Conservation (phyloP, 1,140 invertebrate species). For the Hydropsyche tenuis region DNA sequence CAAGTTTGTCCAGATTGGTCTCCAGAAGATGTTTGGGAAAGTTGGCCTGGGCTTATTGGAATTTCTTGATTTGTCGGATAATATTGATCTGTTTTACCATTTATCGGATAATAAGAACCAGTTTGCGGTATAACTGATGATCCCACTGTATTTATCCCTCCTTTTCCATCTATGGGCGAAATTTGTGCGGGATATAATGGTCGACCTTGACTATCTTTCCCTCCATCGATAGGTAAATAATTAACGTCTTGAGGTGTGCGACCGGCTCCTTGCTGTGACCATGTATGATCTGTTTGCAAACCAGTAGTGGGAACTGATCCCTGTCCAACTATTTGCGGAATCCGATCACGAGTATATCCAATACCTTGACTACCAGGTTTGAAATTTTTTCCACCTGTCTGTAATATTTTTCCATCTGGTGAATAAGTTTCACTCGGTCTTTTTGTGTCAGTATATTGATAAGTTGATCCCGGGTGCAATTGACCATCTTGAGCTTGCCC, state of each 20-base stretch:
- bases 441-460: no score
- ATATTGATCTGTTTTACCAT: background rate
- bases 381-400: conserved; percentile 6
- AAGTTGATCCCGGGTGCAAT: background rate
- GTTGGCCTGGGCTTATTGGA: background rate
- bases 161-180: no score
- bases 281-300: background rate
- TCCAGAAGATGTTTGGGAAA: background rate
- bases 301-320: no score
- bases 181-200: background rate
- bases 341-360: no score
- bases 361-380: conserved; percentile 5
- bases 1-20: background rate
- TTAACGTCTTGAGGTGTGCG: background rate
- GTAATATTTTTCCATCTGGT: conserved; percentile 11
- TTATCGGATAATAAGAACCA: no score
- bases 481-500: background rate
- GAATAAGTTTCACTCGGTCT: background rate
- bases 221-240: background rate
- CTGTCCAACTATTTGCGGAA: no score
- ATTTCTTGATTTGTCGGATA: no score
- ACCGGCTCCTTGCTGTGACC: background rate
- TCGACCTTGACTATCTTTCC: background rate
- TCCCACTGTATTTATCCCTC: no score
- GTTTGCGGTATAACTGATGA: no score